Evolutionary conservation across 2,113 vertebrate genomes (phyloP).

Genomic region (Pterophyllum scalare): DNA sequence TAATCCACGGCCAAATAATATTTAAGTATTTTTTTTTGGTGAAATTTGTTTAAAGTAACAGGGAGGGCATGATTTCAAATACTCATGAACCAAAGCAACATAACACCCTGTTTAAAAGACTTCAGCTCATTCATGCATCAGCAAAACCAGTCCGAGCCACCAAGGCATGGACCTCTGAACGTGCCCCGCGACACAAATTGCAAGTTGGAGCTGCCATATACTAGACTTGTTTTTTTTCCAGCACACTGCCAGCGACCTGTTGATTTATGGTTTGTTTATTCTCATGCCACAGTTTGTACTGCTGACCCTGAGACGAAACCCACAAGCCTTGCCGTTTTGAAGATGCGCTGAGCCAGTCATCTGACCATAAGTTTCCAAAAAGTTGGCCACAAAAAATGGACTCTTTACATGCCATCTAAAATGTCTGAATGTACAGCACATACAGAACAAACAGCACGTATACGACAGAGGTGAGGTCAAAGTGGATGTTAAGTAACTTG

Average conservation of each 20-base stretch:
- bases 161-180: neutral
- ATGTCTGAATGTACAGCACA: neutral
- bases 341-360: neutral
- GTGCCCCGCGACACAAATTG: neutral
- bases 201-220: neutral
- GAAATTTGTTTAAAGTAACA: neutral
- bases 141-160: neutral
- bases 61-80: neutral
- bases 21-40: neutral
- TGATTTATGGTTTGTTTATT: slow-evolving; percentile 7
- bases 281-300: neutral
- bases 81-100: neutral
- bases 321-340: slow-evolving; percentile 2
- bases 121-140: neutral
- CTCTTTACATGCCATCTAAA: neutral
- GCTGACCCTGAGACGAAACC: neutral
- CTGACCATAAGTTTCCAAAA: neutral
- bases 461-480: neutral
- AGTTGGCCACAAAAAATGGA: neutral
- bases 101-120: neutral
- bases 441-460: neutral
- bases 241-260: neutral
- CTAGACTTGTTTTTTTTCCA: neutral
- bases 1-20: neutral
- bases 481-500: neutral